Evolutionary conservation across 2,888 invertebrate species (phyloP), one percentile per base, ranked within the genome.

Genomic region (Galerucella pusilla): DNA sequence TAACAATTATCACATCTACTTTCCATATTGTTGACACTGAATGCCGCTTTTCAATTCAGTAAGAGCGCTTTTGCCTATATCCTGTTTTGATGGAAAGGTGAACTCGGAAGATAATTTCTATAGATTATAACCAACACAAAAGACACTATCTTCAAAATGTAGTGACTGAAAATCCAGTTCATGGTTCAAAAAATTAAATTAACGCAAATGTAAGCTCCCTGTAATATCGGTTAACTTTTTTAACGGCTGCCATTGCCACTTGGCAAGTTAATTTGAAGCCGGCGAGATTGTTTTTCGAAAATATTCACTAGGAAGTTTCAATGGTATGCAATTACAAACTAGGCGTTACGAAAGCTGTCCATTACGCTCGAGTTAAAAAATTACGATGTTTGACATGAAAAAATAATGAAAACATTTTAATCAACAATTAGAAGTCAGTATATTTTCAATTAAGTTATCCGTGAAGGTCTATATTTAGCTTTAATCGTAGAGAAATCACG

Each of bases 241-340:
- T n/a, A 28, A 35, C 54, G 68, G 35, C 46, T 61, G 69, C 49
- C n/a, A 68, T 60, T 63, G 49, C 46, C 61, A 70, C 28, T 69
- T 69, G 49, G 61, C 12, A 61, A 69, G 61, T 61, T 69, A 69
- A 69, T 61, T 52, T 69, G 46, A 69, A 61, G 61, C 46, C 68
- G 60, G 46, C 16, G 61, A 11, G 52, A 61, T 16, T 60, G 5
- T 20, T 70, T 60, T 70, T 65, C 45, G 35, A 63, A 63, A 70
- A 70, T 61, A 63, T 70, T 65, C 25, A 61, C 69, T 14, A 70
- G 69, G 69, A 70, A 70, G 61, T 70, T 49, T 70, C 14, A 49
- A 11, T 35, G 52, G 61, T 25, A 63, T 52, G 61, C 63, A 35
- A 63, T 5, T 28, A 70, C 61, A 70, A 70, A 70, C 63, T 70